Conservation (phyloP, 1,140 invertebrate genomes). For the Drosophila sp. region DNA sequence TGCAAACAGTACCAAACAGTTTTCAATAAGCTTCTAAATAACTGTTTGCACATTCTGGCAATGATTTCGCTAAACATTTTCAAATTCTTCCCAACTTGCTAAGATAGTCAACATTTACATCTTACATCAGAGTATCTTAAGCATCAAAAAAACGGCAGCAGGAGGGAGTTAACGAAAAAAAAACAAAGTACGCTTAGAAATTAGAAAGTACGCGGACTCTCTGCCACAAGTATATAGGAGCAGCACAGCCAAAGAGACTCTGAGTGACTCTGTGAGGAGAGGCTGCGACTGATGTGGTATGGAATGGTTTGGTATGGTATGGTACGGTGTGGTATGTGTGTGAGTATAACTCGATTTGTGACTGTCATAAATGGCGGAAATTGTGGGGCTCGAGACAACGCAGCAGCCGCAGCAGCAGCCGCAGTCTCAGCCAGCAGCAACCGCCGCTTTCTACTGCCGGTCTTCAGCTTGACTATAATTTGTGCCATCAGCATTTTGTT, state of each 20-base stretch:
- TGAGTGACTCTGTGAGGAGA: constrained; percentile 25
- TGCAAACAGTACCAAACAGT: no score
- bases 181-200: constrained; percentile 72
- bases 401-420: constrained; percentile 22
- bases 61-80: no score
- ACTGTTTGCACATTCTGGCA: no score
- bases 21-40: no score
- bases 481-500: constrained; percentile 77
- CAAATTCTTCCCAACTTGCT: not conserved
- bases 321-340: constrained; percentile 43
- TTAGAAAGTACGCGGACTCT: constrained; percentile 73
- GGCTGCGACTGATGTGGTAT: constrained; percentile 22
- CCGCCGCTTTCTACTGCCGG: constrained; percentile 62
- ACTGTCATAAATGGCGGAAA: constrained; percentile 82
- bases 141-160: constrained; percentile 58
- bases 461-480: constrained; percentile 76
- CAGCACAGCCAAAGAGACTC: constrained; percentile 14
- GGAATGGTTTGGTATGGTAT: constrained; percentile 8
- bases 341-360: constrained; percentile 81
- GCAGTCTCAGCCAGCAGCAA: constrained; percentile 9
- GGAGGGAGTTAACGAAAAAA: constrained; percentile 40
- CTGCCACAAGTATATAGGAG: constrained; percentile 37
- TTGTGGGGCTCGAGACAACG: constrained; percentile 69
- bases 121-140: constrained; percentile 26
- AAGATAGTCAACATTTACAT: not conserved